Conservation (phyloP, 2,113 vertebrate genomes). For the Gymnocephalus cernua region DNA sequence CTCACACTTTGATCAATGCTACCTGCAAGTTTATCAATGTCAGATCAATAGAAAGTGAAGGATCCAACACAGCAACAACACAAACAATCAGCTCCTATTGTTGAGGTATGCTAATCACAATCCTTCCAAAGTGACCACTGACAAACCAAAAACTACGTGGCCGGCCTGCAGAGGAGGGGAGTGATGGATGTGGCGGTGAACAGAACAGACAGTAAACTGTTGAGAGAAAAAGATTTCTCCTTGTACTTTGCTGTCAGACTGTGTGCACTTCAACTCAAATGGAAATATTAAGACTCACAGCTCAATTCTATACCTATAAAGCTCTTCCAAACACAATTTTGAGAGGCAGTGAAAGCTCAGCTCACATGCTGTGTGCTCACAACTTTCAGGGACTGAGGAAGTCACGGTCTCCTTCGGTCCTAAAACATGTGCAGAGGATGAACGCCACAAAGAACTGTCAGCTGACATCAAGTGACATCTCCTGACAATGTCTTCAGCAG, state of each 20-base stretch:
- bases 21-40: constrained; percentile 36
- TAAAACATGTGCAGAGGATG: neutral
- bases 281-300: constrained; percentile 36
- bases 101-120: constrained; percentile 42
- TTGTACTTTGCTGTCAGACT: constrained; percentile 37
- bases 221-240: constrained; percentile 37
- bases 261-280: constrained; percentile 39
- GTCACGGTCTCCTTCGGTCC: constrained; percentile 1
- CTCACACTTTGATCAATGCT: constrained; percentile 19
- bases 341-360: constrained; percentile 30
- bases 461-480: constrained; percentile 15
- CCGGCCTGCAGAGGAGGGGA: constrained; percentile 13
- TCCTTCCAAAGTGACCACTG: constrained; percentile 27
- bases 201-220: constrained; percentile 27
- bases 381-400: constrained; percentile 28
- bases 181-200: constrained; percentile 46
- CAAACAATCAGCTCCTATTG: constrained; percentile 52
- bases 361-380: constrained; percentile 10
- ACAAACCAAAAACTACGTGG: constrained; percentile 17
- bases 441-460: neutral
- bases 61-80: constrained; percentile 21
- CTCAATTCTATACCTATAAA: constrained; percentile 41
- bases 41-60: constrained; percentile 44
- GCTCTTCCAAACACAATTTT: constrained; percentile 34
- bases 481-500: constrained; percentile 11